Evolutionary conservation across 1,140 invertebrate species (phyloP).

Genomic region (Episyrphus balteatus): DNA sequence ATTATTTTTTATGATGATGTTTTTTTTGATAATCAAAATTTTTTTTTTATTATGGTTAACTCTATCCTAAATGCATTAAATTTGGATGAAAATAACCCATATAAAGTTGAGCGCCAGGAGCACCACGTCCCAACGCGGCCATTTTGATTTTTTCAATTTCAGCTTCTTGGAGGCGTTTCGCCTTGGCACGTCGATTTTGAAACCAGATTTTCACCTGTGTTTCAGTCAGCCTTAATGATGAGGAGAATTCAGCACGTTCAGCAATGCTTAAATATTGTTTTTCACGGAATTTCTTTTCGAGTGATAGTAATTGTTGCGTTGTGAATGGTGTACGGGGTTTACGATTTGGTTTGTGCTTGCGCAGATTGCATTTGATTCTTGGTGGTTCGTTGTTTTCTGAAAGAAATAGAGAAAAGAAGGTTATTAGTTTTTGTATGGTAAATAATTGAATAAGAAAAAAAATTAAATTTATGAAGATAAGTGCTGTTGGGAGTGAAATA

Average conservation of each 20-base stretch:
- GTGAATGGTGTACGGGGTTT: conserved; percentile 97
- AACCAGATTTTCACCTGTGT: conserved; percentile 98
- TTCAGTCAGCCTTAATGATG: conserved; percentile 85
- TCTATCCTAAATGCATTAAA: conserved; percentile 36
- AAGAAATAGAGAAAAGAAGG: conserved; percentile 9
- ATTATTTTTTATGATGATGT: background rate
- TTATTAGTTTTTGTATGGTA: background rate
- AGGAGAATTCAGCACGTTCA: conserved; percentile 92
- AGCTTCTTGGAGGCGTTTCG: conserved; percentile 87
- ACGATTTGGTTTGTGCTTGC: conserved; percentile 89
- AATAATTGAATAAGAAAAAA: background rate
- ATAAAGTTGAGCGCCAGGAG: conserved; percentile 33
- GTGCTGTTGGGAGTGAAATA: background rate
- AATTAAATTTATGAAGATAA: conserved; percentile 7
- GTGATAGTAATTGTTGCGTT: conserved; percentile 82
- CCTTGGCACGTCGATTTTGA: conserved; percentile 90
- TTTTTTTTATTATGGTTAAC: conserved; percentile 4
- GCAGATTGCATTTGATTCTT: conserved; percentile 83
- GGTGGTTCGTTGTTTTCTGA: conserved; percentile 49
- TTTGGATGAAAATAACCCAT: conserved; percentile 37
- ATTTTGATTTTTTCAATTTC: conserved; percentile 83
- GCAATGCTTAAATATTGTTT: conserved; percentile 95
- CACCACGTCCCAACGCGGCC: conserved; percentile 47
- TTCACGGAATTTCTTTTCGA: conserved; percentile 93
- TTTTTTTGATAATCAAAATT: background rate